Conservation (phyloP, 2,888 invertebrate genomes). For the Nowickia ferox region DNA sequence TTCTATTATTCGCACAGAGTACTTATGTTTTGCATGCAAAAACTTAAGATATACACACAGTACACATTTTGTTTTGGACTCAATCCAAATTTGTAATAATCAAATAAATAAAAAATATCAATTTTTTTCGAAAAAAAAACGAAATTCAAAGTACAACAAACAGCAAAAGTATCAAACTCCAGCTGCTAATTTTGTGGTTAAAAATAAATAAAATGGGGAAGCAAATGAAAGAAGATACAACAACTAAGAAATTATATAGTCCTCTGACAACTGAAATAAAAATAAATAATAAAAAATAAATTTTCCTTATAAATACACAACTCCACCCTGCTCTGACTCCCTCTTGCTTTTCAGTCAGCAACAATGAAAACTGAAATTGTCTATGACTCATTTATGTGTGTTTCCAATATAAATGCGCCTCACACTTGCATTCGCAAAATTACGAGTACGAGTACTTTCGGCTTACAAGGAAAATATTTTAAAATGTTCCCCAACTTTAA, state of each 20-base stretch:
- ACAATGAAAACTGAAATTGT: constrained; percentile 18
- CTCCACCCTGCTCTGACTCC: constrained; percentile 33
- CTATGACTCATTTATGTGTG: constrained; percentile 32
- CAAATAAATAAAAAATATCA: constrained; percentile 53
- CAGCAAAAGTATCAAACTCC: constrained; percentile 37
- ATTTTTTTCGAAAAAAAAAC: constrained; percentile 5
- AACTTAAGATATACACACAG: not conserved
- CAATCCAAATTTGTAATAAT: constrained; percentile 67
- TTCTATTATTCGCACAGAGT: not conserved
- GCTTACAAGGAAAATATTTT: not conserved
- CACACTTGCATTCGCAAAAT: constrained; percentile 2
- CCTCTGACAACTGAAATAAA: not conserved
- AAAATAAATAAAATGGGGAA: constrained; percentile 44
- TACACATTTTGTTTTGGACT: constrained; percentile 58
- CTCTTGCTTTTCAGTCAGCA: constrained; percentile 17
- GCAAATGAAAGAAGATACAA: not conserved
- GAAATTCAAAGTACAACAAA: constrained; percentile 1
- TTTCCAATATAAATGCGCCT: not conserved
- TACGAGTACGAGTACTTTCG: not conserved
- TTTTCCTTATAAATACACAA: constrained; percentile 3
- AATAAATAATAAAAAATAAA: not conserved
- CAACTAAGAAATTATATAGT: constrained; percentile 20
- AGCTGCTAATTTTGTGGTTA: constrained; percentile 45
- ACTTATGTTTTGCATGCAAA: not conserved
- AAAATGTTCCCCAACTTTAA: not conserved